A percentile compares a stretch with the other conserved stretches of the same genome.
Evolutionary conservation across 1,140 invertebrate species (phyloP).

Genomic region (Drosophila littoralis): DNA sequence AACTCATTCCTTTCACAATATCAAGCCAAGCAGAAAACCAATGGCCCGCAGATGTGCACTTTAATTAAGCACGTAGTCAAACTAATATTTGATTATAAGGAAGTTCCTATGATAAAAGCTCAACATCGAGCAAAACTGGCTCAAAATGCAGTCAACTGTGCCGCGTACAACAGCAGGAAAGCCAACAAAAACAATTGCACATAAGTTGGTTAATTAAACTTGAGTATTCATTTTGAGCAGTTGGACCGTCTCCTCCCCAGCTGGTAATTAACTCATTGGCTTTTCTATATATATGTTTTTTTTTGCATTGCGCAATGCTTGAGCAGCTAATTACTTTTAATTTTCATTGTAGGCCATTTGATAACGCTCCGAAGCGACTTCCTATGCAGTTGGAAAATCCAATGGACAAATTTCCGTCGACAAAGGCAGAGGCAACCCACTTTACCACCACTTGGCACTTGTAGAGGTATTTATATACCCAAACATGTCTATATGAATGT

Average conservation of each 20-base stretch:
- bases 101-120: constrained; percentile 39
- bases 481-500: constrained; percentile 17
- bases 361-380: constrained; percentile 51
- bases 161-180: not conserved
- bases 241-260: not conserved
- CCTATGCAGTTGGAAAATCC: constrained; percentile 60
- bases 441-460: constrained; percentile 36
- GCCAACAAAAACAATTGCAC: not conserved
- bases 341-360: constrained; percentile 69
- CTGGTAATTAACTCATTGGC: constrained; percentile 48
- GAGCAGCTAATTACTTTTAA: constrained; percentile 68
- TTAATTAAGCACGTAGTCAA: constrained; percentile 19
- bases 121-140: constrained; percentile 6
- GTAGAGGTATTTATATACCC: not conserved
- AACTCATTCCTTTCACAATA: constrained; percentile 33
- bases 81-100: constrained; percentile 44
- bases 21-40: constrained; percentile 52
- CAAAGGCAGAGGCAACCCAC: constrained; percentile 44
- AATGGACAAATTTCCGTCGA: constrained; percentile 7
- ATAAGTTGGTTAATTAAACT: constrained; percentile 23
- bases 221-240: constrained; percentile 38
- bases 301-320: constrained; percentile 54
- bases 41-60: constrained; percentile 5
- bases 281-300: constrained; percentile 17
- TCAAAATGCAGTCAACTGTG: constrained; percentile 46